Percentiles rank a stretch among this genome's conserved stretches.
Conservation (phyloP, 2,113 vertebrate genomes). For the Ia io region DNA sequence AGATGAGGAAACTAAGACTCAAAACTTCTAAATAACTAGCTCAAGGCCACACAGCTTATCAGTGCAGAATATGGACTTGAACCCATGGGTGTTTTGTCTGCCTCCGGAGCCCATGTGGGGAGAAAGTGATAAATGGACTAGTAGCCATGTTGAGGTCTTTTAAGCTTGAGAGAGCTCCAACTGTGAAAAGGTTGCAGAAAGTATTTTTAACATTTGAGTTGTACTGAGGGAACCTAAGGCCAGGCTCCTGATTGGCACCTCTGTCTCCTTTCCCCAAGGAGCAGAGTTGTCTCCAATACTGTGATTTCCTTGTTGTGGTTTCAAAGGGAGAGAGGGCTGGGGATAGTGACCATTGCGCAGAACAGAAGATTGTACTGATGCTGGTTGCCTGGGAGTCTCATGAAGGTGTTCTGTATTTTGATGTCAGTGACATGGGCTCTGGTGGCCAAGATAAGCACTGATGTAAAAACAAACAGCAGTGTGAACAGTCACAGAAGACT, state of each 20-base stretch:
- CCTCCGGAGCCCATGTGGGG: not conserved
- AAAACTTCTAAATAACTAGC: not conserved
- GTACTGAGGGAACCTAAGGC: not conserved
- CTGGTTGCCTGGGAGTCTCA: not conserved
- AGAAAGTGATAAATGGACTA: conserved; percentile 26
- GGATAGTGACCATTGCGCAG: not conserved
- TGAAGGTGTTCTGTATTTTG: conserved; percentile 47
- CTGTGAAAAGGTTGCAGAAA: not conserved
- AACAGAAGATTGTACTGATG: not conserved
- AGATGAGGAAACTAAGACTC: not conserved
- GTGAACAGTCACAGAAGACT: conserved; percentile 32
- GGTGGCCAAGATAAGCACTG: conserved; percentile 32
- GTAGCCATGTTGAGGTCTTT: not conserved
- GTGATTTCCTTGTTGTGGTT: conserved; percentile 53
- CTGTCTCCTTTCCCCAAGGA: not conserved
- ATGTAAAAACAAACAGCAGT: not conserved
- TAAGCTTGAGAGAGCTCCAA: not conserved
- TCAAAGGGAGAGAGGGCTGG: not conserved
- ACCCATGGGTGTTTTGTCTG: not conserved
- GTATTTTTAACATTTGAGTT: conserved; percentile 16
- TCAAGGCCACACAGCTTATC: not conserved
- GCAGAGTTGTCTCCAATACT: not conserved
- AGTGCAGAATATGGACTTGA: not conserved
- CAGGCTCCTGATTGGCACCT: not conserved
- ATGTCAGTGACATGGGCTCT: not conserved